Percentiles rank a stretch among this genome's conserved stretches.
Evolutionary conservation across 2,888 invertebrate species (phyloP).

Genomic region (Ligdia adustata): DNA sequence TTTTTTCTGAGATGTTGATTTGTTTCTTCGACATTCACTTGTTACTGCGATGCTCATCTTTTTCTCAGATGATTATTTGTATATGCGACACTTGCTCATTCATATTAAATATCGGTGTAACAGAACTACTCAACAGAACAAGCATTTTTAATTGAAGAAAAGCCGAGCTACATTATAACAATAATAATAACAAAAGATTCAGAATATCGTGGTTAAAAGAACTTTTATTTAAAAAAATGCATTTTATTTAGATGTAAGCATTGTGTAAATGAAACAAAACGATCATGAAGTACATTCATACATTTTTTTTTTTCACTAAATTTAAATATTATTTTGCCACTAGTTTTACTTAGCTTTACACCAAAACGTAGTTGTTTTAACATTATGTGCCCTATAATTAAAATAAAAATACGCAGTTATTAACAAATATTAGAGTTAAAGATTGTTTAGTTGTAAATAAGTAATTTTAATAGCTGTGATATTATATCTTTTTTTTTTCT

Average conservation of each 20-base stretch:
- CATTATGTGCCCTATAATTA: constrained; percentile 54
- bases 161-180: no score
- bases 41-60: no score
- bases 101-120: no score
- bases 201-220: no score
- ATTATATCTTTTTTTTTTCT: constrained; percentile 64
- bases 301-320: constrained; percentile 40
- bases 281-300: constrained; percentile 35
- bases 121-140: no score
- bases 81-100: no score
- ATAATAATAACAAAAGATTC: no score
- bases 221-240: constrained; percentile 36
- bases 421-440: constrained; percentile 46
- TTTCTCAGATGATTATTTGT: no score
- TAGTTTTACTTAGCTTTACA: constrained; percentile 78
- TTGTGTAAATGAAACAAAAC: constrained; percentile 25
- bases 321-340: constrained; percentile 67
- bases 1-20: no score
- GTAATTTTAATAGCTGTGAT: constrained; percentile 79
- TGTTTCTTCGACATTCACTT: no score
- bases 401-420: constrained; percentile 40
- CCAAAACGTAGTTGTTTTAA: constrained; percentile 74
- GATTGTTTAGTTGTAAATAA: constrained; percentile 42
- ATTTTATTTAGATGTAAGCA: constrained; percentile 37
- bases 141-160: no score